phyloP scores from a whole-genome alignment of 2,888 invertebrate genomes.

The Hydropsyche betteni region DNA sequence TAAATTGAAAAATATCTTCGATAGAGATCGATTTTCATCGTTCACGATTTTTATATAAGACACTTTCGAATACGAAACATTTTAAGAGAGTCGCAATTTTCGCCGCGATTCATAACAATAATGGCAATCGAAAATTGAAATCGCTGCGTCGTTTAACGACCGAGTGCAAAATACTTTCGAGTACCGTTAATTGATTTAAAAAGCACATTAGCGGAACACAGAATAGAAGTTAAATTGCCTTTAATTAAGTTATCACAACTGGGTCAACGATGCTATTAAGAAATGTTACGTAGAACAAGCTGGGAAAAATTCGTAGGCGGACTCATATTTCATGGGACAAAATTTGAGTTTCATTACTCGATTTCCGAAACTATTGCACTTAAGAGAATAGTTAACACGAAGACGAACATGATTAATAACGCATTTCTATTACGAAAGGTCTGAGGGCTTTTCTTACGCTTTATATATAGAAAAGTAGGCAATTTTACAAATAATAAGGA shows the following conservation, averaged over 20 bases:
- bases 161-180: slow-evolving; percentile 17
- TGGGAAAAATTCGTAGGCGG: neutral
- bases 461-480: too few species aligned
- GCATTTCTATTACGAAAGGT: too few species aligned
- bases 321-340: neutral
- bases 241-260: slow-evolving; percentile 31
- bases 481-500: too few species aligned
- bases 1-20: too few species aligned
- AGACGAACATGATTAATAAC: too few species aligned
- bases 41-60: too few species aligned
- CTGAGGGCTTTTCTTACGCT: too few species aligned
- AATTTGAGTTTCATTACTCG: slow-evolving; percentile 1
- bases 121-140: neutral
- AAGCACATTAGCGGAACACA: slow-evolving; percentile 23
- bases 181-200: slow-evolving; percentile 30
- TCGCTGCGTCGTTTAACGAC: neutral
- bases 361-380: neutral
- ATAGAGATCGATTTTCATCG: too few species aligned
- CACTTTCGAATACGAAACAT: too few species aligned
- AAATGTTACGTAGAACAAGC: slow-evolving; percentile 15
- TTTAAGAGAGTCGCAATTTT: too few species aligned
- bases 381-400: too few species aligned
- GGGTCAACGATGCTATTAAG: slow-evolving; percentile 33
- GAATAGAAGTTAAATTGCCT: slow-evolving; percentile 18
- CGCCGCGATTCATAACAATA: too few species aligned